Conservation (phyloP, 30 jellyfish, hydroid and myxozoan genomes). For the Haliclystus octoradiatus region DNA sequence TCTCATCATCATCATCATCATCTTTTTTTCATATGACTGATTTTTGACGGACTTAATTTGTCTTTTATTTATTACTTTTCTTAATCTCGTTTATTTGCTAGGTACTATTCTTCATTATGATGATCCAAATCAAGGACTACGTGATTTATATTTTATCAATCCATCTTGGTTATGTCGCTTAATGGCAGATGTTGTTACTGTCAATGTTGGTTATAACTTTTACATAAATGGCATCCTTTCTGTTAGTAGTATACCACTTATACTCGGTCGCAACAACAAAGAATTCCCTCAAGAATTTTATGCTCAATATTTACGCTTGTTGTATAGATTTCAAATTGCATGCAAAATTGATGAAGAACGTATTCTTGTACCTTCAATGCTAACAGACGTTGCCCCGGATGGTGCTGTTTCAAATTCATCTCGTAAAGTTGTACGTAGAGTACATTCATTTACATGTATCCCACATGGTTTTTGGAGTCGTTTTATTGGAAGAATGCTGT, state of each 20-base stretch:
- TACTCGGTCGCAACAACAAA: conserved; percentile 20
- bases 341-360: conserved; percentile 79
- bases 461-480: conserved; percentile 97
- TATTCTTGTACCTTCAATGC: conserved; percentile 72
- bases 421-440: conserved; percentile 20
- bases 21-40: no score
- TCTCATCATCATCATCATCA: no score
- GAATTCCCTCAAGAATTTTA: conserved; percentile 52
- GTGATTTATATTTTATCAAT: conserved; percentile 69
- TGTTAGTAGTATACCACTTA: conserved; percentile 17
- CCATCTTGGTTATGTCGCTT: conserved; percentile 94
- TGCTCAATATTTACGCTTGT: conserved; percentile 62
- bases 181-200: conserved; percentile 86
- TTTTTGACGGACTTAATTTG: no score
- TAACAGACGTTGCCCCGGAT: conserved; percentile 34
- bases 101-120: conserved; percentile 82
- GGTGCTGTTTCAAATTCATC: conserved; percentile 13
- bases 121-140: conserved; percentile 79
- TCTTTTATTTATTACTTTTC: no score
- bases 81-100: no score
- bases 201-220: conserved; percentile 51
- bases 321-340: conserved; percentile 85
- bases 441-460: conserved; percentile 65
- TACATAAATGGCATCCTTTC: conserved; percentile 58
- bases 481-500: conserved; percentile 63